Percentiles rank a stretch among this genome's conserved stretches.
These are phyloP conservation scores for Acanthiza pusilla DNA, from an alignment of 2,797 vertebrate species.

Conservation along the genomic window DNA sequence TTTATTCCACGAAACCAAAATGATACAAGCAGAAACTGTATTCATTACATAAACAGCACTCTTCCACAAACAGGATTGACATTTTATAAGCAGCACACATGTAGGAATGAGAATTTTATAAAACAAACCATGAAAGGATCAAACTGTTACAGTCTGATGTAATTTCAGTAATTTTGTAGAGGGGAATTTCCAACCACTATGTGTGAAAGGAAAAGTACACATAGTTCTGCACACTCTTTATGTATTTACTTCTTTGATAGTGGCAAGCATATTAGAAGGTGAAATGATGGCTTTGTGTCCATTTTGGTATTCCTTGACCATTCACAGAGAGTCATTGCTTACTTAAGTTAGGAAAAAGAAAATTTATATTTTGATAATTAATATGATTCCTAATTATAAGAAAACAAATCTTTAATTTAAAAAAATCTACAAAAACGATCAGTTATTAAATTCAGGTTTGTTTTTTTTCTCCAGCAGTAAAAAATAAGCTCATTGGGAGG, in stretches of 20 bases:
- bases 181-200: conserved; percentile 56
- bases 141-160: conserved; percentile 37
- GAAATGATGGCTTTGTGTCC: not conserved
- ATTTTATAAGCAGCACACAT: conserved; percentile 36
- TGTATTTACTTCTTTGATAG: not conserved
- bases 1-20: conserved; percentile 42
- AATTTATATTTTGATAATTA: not conserved
- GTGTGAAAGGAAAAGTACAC: conserved; percentile 27
- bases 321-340: not conserved
- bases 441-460: not conserved
- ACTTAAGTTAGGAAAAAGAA: not conserved
- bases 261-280: not conserved
- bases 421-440: not conserved
- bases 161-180: conserved; percentile 28
- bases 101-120: conserved; percentile 26
- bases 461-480: not conserved
- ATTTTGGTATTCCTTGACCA: not conserved
- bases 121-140: conserved; percentile 44
- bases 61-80: conserved; percentile 14
- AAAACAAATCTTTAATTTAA: not conserved
- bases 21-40: conserved; percentile 28
- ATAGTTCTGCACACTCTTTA: not conserved
- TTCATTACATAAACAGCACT: conserved; percentile 31
- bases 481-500: not conserved
- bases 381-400: not conserved